Percentiles rank a stretch among this genome's conserved stretches.
phyloP scores from a whole-genome alignment of 2,797 vertebrate genomes.

The Brachymystax lenok region DNA sequence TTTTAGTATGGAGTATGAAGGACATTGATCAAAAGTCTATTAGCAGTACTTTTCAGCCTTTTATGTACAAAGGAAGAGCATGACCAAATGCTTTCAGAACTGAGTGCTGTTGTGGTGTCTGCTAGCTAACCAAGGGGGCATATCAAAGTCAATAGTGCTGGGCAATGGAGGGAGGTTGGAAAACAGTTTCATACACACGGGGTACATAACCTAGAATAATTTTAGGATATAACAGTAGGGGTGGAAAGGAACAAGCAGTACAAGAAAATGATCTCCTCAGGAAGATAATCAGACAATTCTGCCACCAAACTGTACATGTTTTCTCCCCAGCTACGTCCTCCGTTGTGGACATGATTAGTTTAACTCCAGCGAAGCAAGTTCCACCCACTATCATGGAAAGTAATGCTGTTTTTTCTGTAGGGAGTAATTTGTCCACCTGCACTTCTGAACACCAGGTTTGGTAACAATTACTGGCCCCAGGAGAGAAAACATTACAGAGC shows the following conservation, averaged over 20 bases:
- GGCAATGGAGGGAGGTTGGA: background rate
- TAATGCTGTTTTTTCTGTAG: slow-evolving; percentile 36
- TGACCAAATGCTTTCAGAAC: background rate
- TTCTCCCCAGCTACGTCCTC: background rate
- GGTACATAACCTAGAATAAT: no score
- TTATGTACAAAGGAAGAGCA: background rate
- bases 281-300: background rate
- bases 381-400: slow-evolving; percentile 59
- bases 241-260: no score
- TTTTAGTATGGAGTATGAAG: background rate
- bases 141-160: background rate
- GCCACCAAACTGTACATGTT: background rate
- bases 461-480: slow-evolving; percentile 76
- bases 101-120: background rate
- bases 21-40: background rate
- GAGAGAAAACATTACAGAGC: slow-evolving; percentile 79
- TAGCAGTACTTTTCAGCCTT: background rate
- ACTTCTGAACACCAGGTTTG: slow-evolving; percentile 70
- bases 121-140: background rate
- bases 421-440: slow-evolving; percentile 76
- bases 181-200: no score
- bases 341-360: slow-evolving; percentile 55
- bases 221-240: no score
- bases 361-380: slow-evolving; percentile 16
- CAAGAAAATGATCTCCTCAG: background rate